Evolutionary conservation across 1,140 invertebrate species (phyloP).

Genomic region (Teleopsis dalmanni): DNA sequence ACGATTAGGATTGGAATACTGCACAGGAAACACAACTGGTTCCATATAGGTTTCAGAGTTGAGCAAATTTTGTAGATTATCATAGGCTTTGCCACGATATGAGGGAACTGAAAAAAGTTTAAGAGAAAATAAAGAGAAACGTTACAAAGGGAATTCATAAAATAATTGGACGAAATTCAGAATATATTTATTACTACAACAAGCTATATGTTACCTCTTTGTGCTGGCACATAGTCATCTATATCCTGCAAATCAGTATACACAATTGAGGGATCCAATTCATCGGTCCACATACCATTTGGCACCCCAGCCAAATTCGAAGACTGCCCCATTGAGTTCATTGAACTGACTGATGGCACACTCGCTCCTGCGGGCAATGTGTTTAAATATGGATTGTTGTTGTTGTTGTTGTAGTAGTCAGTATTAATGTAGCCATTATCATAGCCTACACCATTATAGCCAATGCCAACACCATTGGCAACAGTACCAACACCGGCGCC

Average conservation of each 20-base stretch:
- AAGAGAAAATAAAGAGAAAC: too few species aligned
- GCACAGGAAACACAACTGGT: slow-evolving; percentile 30
- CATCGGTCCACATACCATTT: slow-evolving; percentile 26
- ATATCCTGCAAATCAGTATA: slow-evolving; percentile 29
- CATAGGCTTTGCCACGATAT: slow-evolving; percentile 34
- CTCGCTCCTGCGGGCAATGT: slow-evolving; percentile 12
- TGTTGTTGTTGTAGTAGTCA: slow-evolving; percentile 12
- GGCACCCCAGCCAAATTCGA: slow-evolving; percentile 22
- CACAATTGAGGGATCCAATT: slow-evolving; percentile 22
- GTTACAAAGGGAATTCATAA: too few species aligned
- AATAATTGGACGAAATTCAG: too few species aligned
- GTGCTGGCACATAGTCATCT: slow-evolving; percentile 33
- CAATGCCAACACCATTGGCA: neutral
- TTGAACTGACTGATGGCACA: too few species aligned
- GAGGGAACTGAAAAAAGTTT: slow-evolving; percentile 5
- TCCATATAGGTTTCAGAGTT: slow-evolving; percentile 38
- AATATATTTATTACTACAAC: neutral
- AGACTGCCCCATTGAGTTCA: too few species aligned
- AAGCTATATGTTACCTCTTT: slow-evolving; percentile 18
- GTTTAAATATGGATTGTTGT: slow-evolving; percentile 11
- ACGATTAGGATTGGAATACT: slow-evolving; percentile 32
- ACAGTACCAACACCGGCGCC: neutral
- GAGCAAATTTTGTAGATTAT: slow-evolving; percentile 37
- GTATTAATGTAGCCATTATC: neutral
- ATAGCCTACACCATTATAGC: neutral